Conservation (phyloP, 2,888 invertebrate genomes). For the Lampropteryx suffumata region DNA sequence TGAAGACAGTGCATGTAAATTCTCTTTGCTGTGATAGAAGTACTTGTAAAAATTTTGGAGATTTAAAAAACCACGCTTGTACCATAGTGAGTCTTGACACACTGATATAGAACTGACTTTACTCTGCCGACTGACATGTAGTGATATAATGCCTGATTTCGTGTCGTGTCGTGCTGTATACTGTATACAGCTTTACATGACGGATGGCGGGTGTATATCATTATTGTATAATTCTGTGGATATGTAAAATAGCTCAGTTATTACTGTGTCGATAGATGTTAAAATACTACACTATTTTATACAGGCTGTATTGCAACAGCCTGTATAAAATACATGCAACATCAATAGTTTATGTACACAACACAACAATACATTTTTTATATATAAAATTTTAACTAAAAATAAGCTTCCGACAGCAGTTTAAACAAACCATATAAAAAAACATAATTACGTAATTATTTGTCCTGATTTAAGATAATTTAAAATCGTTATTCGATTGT, state of each 20-base stretch:
- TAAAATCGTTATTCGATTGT: too few relatives aligned
- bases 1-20: not conserved
- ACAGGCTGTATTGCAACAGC: conserved; percentile 1
- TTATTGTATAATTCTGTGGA: conserved; percentile 54
- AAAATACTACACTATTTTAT: conserved; percentile 18
- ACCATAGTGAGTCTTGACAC: not conserved
- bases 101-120: not conserved
- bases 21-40: not conserved
- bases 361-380: too few relatives aligned
- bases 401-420: too few relatives aligned
- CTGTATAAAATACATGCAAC: too few relatives aligned
- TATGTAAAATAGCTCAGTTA: conserved; percentile 49
- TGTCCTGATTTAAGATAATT: too few relatives aligned
- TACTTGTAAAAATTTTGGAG: too few relatives aligned
- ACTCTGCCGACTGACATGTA: not conserved
- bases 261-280: conserved; percentile 28
- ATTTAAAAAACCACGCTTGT: not conserved
- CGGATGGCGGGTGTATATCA: conserved; percentile 59
- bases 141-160: conserved; percentile 38
- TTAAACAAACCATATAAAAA: too few relatives aligned
- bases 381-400: too few relatives aligned
- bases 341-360: too few relatives aligned
- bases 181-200: conserved; percentile 49
- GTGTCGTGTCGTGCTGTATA: conserved; percentile 54
- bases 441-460: too few relatives aligned